Evolutionary conservation across 2,113 vertebrate species (phyloP), one percentile per base, ranked within the genome.

Genomic region (Zosterops borbonicus): DNA sequence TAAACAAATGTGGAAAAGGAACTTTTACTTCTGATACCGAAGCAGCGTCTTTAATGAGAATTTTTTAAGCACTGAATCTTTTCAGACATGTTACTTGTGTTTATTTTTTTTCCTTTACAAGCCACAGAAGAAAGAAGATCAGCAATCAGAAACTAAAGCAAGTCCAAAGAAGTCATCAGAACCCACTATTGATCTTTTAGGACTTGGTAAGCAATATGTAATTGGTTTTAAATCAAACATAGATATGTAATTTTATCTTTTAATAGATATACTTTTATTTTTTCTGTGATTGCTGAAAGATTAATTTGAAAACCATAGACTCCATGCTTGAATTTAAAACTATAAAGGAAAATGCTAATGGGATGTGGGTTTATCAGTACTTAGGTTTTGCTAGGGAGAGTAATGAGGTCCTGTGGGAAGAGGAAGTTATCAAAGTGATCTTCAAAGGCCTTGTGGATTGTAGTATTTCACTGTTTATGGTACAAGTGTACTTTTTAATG

Each of bases 131-230:
- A 99, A 97, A 97, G 98, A 99, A 59, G 99, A 99, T 86, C 97
- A 98, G 68, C 99, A 98, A 82, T 88, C 97, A 50, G 99, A 99
- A 59, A 89, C 97, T 92, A 98, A 98, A 98, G 95, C 97, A 95
- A 99, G 98, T 97, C 98, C 99, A 35, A 99, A 98, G 97, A 99
- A 98, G 92, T 95, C 96, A 85, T 92, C 97, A 50, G 99, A 99
- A 96, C 96, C 98, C 16, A 98, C 98, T 58, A 98, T 99, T 94
- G 99, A 99, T 97, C 98, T 99, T 83, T 98, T 99, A 97, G 99
- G 99, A 95, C 98, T 99, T 59, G 99, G 99, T 99, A 98, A 99
- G 99, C 97, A 96, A 56, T 94, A 70, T 42, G 50, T 84, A 85
- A 83, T 41, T 64, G 17, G 4, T 69, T 92, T 95, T 55, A n/a